Base-by-base conservation (phyloP, 2,797 vertebrate species). In the Neostethus bicornis region DNA sequence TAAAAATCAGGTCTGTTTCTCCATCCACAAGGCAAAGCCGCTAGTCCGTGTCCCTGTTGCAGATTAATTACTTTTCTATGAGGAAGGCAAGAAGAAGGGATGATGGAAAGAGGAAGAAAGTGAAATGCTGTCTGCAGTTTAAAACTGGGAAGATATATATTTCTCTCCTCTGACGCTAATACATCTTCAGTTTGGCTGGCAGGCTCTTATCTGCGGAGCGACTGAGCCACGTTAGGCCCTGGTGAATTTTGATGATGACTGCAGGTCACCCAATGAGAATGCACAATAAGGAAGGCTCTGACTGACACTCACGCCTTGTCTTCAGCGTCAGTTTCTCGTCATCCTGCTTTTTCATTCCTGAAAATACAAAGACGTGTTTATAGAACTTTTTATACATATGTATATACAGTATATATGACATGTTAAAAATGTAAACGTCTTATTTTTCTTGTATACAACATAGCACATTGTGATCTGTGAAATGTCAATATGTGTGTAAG, bases 61-160 rank as follows among this genome's bases (percentile, higher is more conserved):
- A 86, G 84, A 90, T 87, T 90, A 92, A 90, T 90, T 90, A 88
- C 87, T 87, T 86, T 87, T 82, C 80, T 77, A 73, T 64, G 80
- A 70, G 45, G 64, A 51, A 70, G 42, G 61, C 58, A 69, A 53
- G 62, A 80, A 76, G 75, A 53, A 71, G 67, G 72, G 77, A 70
- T 68, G 61, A 68, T 4, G 55, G 62, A 65, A 81, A 72, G 55
- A 74, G 67, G 61, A 76, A 72, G 61, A 84, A 86, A 83, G 77
- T 75, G 76, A 69, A 81, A 83, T 68, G 73, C 70, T 54, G 71
- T 81, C 75, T 80, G 72, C 74, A 66, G 79, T 85, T 76, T 74
- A 68, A 82, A 81, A 87, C 87, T 72, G 78, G 78, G 74, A 75
- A 87, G 79, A 84, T 87, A 87, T 87, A 82, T 84, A 85, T 87